These are phyloP conservation scores for Hiodon tergisus DNA, from an alignment of 2,113 vertebrate species.

Conservation along the genomic window DNA sequence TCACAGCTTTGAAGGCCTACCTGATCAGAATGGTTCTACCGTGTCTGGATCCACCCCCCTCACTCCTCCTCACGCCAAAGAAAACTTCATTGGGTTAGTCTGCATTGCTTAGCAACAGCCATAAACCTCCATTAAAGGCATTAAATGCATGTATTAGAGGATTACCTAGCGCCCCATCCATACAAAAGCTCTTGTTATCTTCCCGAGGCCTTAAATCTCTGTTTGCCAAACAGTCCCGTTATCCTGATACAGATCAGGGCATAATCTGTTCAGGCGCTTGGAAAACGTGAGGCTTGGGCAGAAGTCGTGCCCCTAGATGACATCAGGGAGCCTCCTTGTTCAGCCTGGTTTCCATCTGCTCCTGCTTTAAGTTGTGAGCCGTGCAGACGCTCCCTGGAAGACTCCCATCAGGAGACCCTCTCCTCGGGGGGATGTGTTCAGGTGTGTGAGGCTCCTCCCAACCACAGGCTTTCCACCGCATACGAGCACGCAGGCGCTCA, in stretches of 20 bases:
- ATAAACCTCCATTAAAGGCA: slow-evolving; percentile 25
- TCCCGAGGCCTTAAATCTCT: slow-evolving; percentile 32
- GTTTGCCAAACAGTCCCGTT: slow-evolving; percentile 38
- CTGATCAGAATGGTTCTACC: slow-evolving; percentile 2
- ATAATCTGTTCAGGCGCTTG: slow-evolving; percentile 35
- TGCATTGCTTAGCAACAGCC: background rate
- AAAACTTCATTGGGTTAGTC: background rate
- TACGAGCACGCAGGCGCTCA: background rate
- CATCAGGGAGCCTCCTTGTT: slow-evolving; percentile 12
- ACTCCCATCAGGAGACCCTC: background rate
- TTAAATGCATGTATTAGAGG: slow-evolving; percentile 38
- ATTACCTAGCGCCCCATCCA: slow-evolving; percentile 29
- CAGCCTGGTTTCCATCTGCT: background rate
- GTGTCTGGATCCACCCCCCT: background rate
- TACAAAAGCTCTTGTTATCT: slow-evolving; percentile 33
- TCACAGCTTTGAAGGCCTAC: slow-evolving; percentile 13
- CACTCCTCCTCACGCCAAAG: background rate
- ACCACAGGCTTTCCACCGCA: background rate
- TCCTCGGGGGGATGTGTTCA: background rate
- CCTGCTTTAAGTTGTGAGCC: background rate
- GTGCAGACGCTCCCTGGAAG: background rate
- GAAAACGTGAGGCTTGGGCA: slow-evolving; percentile 22
- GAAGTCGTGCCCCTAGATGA: slow-evolving; percentile 20
- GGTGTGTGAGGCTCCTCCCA: background rate
- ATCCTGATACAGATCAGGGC: slow-evolving; percentile 30